Evolutionary conservation across 2,888 invertebrate genomes (phyloP).

Genomic region (Notocelia uddmanniana): DNA sequence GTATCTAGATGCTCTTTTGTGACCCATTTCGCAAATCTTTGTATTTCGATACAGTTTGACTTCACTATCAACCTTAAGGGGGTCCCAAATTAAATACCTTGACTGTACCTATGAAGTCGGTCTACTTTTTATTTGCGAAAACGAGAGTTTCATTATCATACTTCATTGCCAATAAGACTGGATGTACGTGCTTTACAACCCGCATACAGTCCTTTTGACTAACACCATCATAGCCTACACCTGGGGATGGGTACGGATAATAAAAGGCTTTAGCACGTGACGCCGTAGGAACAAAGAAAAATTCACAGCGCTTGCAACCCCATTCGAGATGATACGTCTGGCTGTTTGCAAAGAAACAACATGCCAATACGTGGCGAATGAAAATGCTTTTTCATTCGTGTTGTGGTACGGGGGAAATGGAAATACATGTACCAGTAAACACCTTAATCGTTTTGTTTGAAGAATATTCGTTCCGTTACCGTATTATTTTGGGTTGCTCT

Average conservation of each 20-base stretch:
- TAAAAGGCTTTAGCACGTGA: slow-evolving; percentile 80
- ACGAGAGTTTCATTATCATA: slow-evolving; percentile 17
- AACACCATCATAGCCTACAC: slow-evolving; percentile 51
- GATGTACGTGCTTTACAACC: slow-evolving; percentile 8
- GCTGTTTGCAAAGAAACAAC: slow-evolving; percentile 47
- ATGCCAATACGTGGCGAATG: slow-evolving; percentile 40
- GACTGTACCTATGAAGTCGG: slow-evolving; percentile 49
- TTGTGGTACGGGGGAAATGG: slow-evolving; percentile 33
- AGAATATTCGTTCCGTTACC: slow-evolving; percentile 3
- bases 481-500: not conserved
- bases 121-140: slow-evolving; percentile 64
- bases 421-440: slow-evolving; percentile 37
- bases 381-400: slow-evolving; percentile 45
- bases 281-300: slow-evolving; percentile 71
- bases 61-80: no score
- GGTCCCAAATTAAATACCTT: no score
- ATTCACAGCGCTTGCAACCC: slow-evolving; percentile 64
- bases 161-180: not conserved
- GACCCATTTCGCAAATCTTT: no score
- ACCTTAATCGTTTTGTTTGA: slow-evolving; percentile 37
- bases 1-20: no score
- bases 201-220: not conserved
- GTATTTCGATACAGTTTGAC: no score
- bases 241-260: slow-evolving; percentile 61
- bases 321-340: slow-evolving; percentile 54